Conservation (phyloP, 1,140 invertebrate species). For the Bombus confusus region DNA sequence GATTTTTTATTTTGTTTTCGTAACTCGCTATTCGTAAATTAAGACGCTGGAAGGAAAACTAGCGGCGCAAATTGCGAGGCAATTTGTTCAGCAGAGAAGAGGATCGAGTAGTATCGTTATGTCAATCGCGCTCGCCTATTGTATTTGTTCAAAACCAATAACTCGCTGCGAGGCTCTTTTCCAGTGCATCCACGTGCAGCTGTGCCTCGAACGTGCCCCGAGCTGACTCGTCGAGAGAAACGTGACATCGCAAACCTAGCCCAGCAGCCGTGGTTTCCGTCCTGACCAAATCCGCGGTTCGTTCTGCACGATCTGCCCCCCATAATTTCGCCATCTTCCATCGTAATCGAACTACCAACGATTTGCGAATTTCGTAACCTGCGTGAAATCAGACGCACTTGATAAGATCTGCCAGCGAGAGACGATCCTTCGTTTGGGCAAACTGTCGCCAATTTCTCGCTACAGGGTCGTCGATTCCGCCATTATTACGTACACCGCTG, state of each 20-base stretch:
- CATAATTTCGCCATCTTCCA: neutral
- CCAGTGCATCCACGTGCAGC: constrained; percentile 44
- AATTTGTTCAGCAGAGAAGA: neutral
- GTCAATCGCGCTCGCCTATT: constrained; percentile 33
- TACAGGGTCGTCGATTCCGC: too few relatives aligned
- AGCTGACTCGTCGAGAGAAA: constrained; percentile 33
- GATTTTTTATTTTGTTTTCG: too few relatives aligned
- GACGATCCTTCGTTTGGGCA: neutral
- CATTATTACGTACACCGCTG: neutral
- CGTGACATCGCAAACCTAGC: constrained; percentile 71
- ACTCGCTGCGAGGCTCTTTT: constrained; percentile 46
- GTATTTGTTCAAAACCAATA: constrained; percentile 51
- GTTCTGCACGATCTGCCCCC: neutral
- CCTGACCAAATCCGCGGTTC: neutral
- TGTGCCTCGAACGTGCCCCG: constrained; percentile 63
- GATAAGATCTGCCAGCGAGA: neutral
- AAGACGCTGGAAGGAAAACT: too few relatives aligned
- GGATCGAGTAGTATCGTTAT: constrained; percentile 37
- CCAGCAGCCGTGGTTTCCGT: constrained; percentile 68
- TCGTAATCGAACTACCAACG: neutral
- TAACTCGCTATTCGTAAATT: too few relatives aligned
- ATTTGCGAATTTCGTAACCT: neutral
- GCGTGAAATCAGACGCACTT: neutral
- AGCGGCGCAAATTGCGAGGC: neutral
- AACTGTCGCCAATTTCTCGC: neutral